Conservation (phyloP, 2,113 vertebrate species). For the Oryzias celebensis region DNA sequence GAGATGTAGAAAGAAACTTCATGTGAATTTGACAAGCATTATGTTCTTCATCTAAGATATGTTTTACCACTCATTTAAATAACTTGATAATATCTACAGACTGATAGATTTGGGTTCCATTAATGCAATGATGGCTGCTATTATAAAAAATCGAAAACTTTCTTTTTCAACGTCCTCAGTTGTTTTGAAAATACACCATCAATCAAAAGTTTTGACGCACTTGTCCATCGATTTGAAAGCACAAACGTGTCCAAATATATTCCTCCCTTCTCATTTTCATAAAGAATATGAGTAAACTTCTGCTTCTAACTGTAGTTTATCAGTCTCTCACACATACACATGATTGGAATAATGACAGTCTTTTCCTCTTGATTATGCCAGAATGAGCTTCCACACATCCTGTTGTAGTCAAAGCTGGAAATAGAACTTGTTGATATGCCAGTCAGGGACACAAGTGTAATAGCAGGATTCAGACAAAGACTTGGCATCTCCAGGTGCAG, state of each 20-base stretch:
- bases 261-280: not conserved
- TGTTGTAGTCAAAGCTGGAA: constrained; percentile 31
- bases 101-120: too few relatives aligned
- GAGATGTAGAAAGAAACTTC: not conserved
- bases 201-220: too few relatives aligned
- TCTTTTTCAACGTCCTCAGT: too few relatives aligned
- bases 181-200: too few relatives aligned
- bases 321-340: constrained; percentile 36
- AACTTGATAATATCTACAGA: too few relatives aligned
- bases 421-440: constrained; percentile 43
- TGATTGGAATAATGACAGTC: constrained; percentile 20
- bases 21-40: too few relatives aligned
- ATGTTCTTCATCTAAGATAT: too few relatives aligned
- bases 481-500: constrained; percentile 16
- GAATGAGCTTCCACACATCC: constrained; percentile 43
- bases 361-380: constrained; percentile 67
- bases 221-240: too few relatives aligned
- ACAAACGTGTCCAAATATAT: too few relatives aligned
- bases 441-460: constrained; percentile 38
- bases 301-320: constrained; percentile 42
- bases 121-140: too few relatives aligned
- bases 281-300: not conserved
- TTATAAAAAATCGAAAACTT: too few relatives aligned
- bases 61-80: too few relatives aligned
- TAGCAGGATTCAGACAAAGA: constrained; percentile 29